These are phyloP conservation scores for Onychostoma macrolepis DNA, from an alignment of 2,113 vertebrate genomes.

Conservation along the genomic window DNA sequence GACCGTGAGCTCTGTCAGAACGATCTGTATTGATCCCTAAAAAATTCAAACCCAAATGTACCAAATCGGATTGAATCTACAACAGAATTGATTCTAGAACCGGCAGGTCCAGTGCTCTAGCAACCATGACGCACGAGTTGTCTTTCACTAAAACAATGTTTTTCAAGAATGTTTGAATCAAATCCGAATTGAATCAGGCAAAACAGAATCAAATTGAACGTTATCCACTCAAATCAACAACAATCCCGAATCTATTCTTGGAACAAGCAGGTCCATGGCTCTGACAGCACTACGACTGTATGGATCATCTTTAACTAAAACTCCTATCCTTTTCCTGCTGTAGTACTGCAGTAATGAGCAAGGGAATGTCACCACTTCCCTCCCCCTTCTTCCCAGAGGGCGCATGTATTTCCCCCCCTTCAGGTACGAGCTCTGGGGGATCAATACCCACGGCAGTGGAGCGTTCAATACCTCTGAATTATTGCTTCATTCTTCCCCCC, in stretches of 20 bases:
- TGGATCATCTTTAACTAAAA: conserved; percentile 30
- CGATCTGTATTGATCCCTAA: not conserved
- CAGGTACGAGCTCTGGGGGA: conserved; percentile 78
- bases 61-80: not conserved
- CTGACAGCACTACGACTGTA: not conserved
- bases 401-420: conserved; percentile 28
- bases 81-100: not conserved
- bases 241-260: not conserved
- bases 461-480: conserved; percentile 96
- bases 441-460: conserved; percentile 89
- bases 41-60: not conserved
- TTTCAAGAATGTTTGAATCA: not conserved
- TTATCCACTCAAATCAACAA: not conserved
- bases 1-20: not conserved
- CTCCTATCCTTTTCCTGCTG: not conserved
- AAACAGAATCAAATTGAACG: not conserved
- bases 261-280: not conserved
- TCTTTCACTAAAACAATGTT: not conserved
- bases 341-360: conserved; percentile 76
- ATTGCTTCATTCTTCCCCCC: conserved; percentile 97
- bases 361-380: conserved; percentile 66
- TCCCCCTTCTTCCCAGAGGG: conserved; percentile 16
- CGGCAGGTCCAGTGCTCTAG: not conserved
- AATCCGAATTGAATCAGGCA: not conserved
- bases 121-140: not conserved